These are phyloP conservation scores for Rana temporaria DNA, from an alignment of 2,113 vertebrate genomes.

Conservation along the genomic window DNA sequence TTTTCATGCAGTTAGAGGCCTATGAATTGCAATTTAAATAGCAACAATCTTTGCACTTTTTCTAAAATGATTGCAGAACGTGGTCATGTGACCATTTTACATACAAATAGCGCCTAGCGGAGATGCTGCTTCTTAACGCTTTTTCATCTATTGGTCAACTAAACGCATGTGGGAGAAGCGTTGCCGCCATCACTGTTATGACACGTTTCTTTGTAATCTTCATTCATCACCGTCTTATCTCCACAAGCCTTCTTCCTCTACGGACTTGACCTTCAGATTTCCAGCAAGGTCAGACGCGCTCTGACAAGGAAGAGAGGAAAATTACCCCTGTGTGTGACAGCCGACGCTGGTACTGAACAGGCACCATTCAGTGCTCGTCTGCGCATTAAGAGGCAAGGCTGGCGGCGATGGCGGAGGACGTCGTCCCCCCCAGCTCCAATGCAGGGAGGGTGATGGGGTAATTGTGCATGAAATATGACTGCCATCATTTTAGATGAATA, in stretches of 20 bases:
- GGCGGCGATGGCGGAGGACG: neutral
- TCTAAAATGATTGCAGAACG: no score
- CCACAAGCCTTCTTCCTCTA: neutral
- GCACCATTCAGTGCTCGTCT: neutral
- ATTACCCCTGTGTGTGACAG: conserved; percentile 54
- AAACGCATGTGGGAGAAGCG: no score
- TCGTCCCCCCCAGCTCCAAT: neutral
- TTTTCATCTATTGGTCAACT: neutral
- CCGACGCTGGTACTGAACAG: conserved; percentile 5
- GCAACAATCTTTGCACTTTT: no score
- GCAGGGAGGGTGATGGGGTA: conserved; percentile 18
- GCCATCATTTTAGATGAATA: conserved; percentile 48
- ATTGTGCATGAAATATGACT: conserved; percentile 51
- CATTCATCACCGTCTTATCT: neutral
- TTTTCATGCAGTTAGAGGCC: no score
- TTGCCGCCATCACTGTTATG: no score
- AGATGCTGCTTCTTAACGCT: neutral
- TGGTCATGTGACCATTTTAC: no score
- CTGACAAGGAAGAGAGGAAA: conserved; percentile 34
- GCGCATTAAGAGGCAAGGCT: conserved; percentile 23
- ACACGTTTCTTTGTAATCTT: no score
- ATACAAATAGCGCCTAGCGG: no score
- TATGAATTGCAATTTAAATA: no score
- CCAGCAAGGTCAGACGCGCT: conserved; percentile 37
- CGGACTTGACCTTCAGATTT: conserved; percentile 37